These are phyloP conservation scores for Silurus lanzhouensis DNA, from an alignment of 2,797 vertebrate genomes.

Conservation along the genomic window DNA sequence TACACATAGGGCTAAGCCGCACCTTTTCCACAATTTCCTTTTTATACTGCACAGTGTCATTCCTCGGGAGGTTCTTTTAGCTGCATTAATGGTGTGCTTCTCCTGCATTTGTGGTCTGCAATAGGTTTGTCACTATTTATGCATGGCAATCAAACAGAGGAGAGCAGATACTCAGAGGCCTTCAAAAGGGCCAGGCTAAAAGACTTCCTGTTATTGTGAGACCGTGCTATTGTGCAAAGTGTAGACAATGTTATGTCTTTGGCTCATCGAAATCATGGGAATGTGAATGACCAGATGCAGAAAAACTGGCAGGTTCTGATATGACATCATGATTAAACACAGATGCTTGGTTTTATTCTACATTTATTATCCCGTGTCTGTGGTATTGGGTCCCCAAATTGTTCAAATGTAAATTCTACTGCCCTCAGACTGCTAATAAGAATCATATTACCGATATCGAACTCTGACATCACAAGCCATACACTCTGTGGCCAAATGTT, in stretches of 20 bases:
- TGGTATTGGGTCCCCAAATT: background rate
- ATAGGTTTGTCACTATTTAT: constrained; percentile 60
- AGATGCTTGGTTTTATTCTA: constrained; percentile 47
- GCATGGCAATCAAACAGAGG: constrained; percentile 55
- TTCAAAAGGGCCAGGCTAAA: constrained; percentile 57
- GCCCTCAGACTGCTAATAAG: background rate
- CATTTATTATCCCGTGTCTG: constrained; percentile 41
- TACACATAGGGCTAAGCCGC: background rate
- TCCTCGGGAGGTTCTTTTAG: constrained; percentile 41
- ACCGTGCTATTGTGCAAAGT: constrained; percentile 59
- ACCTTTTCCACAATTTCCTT: constrained; percentile 46
- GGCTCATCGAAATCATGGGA: constrained; percentile 51
- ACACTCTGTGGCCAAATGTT: background rate
- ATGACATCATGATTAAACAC: constrained; percentile 57
- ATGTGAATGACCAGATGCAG: constrained; percentile 37
- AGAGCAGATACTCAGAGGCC: constrained; percentile 60
- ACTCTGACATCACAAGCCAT: background rate
- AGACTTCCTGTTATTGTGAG: constrained; percentile 73
- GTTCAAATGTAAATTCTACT: background rate
- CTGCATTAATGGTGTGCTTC: constrained; percentile 64
- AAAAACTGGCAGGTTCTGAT: constrained; percentile 52
- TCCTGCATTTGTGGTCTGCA: constrained; percentile 47
- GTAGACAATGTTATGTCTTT: constrained; percentile 68
- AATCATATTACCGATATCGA: background rate
- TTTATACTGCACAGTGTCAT: constrained; percentile 62